Base-by-base conservation (phyloP, 2,888 invertebrate species). In the Ptychoptera contaminata region DNA sequence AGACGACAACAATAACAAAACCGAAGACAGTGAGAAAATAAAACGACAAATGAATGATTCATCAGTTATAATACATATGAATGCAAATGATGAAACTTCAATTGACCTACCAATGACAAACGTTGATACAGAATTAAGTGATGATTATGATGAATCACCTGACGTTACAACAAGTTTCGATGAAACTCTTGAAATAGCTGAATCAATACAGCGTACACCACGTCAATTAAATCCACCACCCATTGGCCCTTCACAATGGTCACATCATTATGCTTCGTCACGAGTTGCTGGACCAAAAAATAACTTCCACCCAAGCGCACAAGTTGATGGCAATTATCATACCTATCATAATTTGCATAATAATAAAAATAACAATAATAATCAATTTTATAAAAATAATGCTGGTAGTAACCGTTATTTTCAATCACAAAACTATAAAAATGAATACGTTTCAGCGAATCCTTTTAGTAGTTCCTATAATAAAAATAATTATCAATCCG, bases 191-290 rank as follows among this genome's bases (percentile, higher is more conserved):
- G 11, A 45, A 46, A 35, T 16, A 8, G 42, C 34, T 40, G 15
- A 45, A 43, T 11, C 43, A 47, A 59, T 60, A 0, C 51, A 51
- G 12, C 51, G 64, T 37, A 50, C 54, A 1, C 51, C 63, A 23
- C 56, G 64, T 2, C 66, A 64, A 48, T 50, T 66, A 2, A 56
- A 62, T 2, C 57, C 58, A 1, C 51, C 49, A 16, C 42, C 47
- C 29, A 35, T 50, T 15, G 31, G 32, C 11, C 35, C 42, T 15
- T 48, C 48, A 35, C 38, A 43, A 10, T 48, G 47, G 47, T 46
- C 45, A 37, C 46, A 41, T 36, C 15, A 1, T 54, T 56, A 23
- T 57, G 58, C 30, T 14, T 15, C 30, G 14, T 23, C 12, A 12
- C 42, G 34, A 16, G n/a, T 15, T 23, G 23, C 23, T 7, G 15